Evolutionary conservation across 2,113 vertebrate genomes (phyloP).

Genomic region (Drymodes brunneopygia): DNA sequence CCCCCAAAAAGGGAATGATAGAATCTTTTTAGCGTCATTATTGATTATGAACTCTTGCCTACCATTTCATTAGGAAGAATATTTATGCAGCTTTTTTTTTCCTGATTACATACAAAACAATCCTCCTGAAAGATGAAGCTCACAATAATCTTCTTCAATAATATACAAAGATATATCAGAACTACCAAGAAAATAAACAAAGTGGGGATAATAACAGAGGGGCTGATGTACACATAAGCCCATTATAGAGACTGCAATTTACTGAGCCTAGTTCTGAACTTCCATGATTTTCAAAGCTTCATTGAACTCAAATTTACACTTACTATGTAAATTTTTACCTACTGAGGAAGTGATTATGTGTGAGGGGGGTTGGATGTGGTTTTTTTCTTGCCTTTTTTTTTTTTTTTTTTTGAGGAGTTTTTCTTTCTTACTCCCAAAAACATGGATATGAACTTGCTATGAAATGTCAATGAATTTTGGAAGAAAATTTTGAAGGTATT

Average conservation of each 20-base stretch:
- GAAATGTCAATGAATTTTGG: background rate
- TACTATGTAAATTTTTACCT: background rate
- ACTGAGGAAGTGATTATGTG: background rate
- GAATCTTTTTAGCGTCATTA: background rate
- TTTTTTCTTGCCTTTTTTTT: background rate
- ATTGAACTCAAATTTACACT: background rate
- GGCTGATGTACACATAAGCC: background rate
- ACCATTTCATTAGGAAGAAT: background rate
- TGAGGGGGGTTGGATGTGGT: accelerated
- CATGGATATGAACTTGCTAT: background rate
- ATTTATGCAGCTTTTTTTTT: background rate
- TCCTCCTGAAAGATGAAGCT: constrained; percentile 24
- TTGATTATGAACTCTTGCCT: constrained; percentile 7
- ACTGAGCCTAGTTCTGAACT: background rate
- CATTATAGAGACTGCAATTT: background rate
- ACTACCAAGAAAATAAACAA: constrained; percentile 34
- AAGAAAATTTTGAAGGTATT: background rate
- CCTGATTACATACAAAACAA: constrained; percentile 17
- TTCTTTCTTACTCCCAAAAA: background rate
- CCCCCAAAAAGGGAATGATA: background rate
- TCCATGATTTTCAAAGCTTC: background rate
- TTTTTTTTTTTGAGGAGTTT: background rate
- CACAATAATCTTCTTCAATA: constrained; percentile 30
- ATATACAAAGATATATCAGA: background rate
- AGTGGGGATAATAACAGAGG: background rate